These are phyloP conservation scores for Hypsopygia costalis DNA, from an alignment of 2,888 invertebrate species.

Conservation along the genomic window DNA sequence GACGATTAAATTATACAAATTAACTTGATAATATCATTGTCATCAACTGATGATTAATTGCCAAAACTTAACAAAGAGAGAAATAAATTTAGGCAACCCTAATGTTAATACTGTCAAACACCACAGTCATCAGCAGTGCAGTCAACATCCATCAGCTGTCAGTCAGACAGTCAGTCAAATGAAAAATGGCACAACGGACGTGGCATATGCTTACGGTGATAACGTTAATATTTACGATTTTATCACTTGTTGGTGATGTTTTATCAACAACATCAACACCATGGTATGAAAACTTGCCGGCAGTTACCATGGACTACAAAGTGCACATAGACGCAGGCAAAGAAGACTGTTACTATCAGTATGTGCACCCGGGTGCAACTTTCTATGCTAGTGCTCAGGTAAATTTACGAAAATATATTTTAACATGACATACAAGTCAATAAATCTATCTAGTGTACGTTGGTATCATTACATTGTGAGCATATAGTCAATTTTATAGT, in stretches of 20 bases:
- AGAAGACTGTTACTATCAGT: conserved; percentile 97
- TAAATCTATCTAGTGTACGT: too few species aligned
- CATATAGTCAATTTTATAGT: too few species aligned
- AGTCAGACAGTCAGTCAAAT: conserved; percentile 18
- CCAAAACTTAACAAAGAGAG: too few species aligned
- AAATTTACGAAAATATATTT: conserved; percentile 28
- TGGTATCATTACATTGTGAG: too few species aligned
- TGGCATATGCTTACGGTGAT: conserved; percentile 74
- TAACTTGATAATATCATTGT: too few species aligned
- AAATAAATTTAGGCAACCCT: too few species aligned
- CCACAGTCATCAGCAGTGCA: too few species aligned
- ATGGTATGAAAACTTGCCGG: conserved; percentile 93
- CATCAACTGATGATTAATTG: too few species aligned
- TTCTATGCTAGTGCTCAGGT: conserved; percentile 97
- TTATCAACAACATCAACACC: conserved; percentile 81
- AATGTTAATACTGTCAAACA: too few species aligned
- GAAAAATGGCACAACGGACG: conserved; percentile 74
- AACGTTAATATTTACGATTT: conserved; percentile 70
- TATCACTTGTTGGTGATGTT: conserved; percentile 71
- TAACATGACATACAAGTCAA: conserved; percentile 13
- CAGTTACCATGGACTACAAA: conserved; percentile 97
- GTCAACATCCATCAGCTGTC: conserved; percentile 14
- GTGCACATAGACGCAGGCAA: conserved; percentile 95
- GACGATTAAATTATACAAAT: too few species aligned
- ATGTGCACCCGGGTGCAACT: conserved; percentile 94